Evolutionary conservation across 2,888 invertebrate species (phyloP).

Genomic region (Drosophila cyrtoloma): DNA sequence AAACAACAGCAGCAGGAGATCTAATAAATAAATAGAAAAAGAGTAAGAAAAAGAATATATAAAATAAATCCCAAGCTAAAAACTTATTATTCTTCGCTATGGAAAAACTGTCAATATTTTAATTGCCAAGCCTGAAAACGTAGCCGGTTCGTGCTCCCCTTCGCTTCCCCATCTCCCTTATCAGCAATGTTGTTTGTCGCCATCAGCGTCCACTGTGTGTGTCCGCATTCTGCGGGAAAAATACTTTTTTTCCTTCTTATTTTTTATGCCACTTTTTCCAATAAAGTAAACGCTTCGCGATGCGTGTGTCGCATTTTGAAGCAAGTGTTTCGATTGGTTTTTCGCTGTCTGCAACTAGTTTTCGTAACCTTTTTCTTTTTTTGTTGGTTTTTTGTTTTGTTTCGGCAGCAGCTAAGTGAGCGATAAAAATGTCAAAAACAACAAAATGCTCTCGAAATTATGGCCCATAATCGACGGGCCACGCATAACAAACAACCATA

Average conservation of each 20-base stretch:
- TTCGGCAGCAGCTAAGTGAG: constrained; percentile 67
- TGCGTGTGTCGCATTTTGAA: constrained; percentile 75
- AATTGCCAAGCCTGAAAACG: constrained; percentile 66
- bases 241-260: constrained; percentile 33
- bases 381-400: constrained; percentile 39
- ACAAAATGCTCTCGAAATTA: constrained; percentile 66
- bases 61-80: constrained; percentile 21
- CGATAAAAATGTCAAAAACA: constrained; percentile 78
- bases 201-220: constrained; percentile 71
- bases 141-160: constrained; percentile 54
- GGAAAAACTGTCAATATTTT: constrained; percentile 79
- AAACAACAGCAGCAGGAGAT: constrained; percentile 58
- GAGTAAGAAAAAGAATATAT: neutral
- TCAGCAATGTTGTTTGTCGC: constrained; percentile 13
- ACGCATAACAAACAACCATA: constrained; percentile 61
- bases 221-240: constrained; percentile 79
- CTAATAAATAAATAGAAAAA: constrained; percentile 37
- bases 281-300: constrained; percentile 77
- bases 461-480: constrained; percentile 62
- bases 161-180: constrained; percentile 12
- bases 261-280: constrained; percentile 73
- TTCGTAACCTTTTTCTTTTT: constrained; percentile 61
- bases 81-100: constrained; percentile 76
- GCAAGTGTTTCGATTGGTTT: constrained; percentile 53
- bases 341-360: constrained; percentile 56